These are phyloP conservation scores for Phoronis australis DNA, from an alignment of 2,888 invertebrate species.

Conservation along the genomic window DNA sequence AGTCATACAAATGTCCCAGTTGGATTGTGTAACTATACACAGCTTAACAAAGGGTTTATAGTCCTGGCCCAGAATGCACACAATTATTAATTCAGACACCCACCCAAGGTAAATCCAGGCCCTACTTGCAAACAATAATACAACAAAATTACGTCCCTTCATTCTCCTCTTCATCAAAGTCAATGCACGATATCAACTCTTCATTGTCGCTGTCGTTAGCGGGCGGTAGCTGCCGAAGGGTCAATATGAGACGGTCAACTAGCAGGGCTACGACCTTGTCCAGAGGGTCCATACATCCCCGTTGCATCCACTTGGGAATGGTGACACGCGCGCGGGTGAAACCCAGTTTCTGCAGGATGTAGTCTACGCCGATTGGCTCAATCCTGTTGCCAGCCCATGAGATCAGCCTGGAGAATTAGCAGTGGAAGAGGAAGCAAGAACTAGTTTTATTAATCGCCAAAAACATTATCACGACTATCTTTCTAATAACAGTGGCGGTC, in stretches of 20 bases:
- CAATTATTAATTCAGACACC: too few species aligned
- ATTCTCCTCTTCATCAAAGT: too few species aligned
- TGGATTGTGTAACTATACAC: too few species aligned
- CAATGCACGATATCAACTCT: too few species aligned
- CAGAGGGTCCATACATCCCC: slow-evolving; percentile 95
- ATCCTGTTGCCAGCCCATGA: slow-evolving; percentile 91
- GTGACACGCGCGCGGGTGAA: slow-evolving; percentile 96
- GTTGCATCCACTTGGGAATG: slow-evolving; percentile 98
- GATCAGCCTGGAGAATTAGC: slow-evolving; percentile 39
- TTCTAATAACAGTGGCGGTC: too few species aligned
- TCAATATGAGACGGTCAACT: slow-evolving; percentile 38
- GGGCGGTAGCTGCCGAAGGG: slow-evolving; percentile 18
- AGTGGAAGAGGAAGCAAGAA: neutral
- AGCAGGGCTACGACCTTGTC: slow-evolving; percentile 67
- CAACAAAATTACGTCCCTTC: too few species aligned
- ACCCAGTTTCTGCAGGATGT: slow-evolving; percentile 93
- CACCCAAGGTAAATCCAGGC: too few species aligned
- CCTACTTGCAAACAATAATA: too few species aligned
- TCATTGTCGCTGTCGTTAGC: neutral
- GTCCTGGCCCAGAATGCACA: too few species aligned
- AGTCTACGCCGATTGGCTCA: slow-evolving; percentile 97
- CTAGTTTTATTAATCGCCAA: neutral
- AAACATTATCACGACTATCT: too few species aligned
- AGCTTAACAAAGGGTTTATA: too few species aligned
- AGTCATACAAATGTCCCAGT: too few species aligned